phyloP scores from a whole-genome alignment of 1,140 invertebrate genomes.

The Hypothenemus hampei region DNA sequence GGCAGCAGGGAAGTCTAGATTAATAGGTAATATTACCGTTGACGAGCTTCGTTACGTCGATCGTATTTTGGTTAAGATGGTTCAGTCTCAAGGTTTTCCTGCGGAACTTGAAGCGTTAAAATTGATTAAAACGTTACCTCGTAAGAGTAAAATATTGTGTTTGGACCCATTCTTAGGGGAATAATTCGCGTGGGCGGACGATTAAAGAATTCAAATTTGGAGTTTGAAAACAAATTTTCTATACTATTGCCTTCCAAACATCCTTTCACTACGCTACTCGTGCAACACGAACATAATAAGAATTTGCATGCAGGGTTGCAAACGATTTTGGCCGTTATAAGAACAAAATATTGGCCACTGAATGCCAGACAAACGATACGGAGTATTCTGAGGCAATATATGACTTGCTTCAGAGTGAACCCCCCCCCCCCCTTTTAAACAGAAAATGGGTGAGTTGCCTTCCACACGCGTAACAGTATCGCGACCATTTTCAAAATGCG shows the following conservation, averaged over 20 bases:
- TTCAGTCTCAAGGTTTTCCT: too few relatives aligned
- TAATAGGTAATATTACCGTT: too few relatives aligned
- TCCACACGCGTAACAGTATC: neutral
- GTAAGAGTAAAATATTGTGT: constrained; percentile 21
- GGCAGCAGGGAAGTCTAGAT: too few relatives aligned
- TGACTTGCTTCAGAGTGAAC: neutral
- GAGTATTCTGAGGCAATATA: neutral
- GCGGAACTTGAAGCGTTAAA: too few relatives aligned
- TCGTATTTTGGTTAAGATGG: too few relatives aligned
- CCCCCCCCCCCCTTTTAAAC: neutral
- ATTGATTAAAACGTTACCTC: neutral
- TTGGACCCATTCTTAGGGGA: constrained; percentile 43
- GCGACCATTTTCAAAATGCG: neutral
- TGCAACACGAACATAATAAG: neutral
- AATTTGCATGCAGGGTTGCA: neutral
- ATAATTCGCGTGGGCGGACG: constrained; percentile 46
- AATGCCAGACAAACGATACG: neutral
- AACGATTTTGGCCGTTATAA: neutral
- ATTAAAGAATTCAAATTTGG: constrained; percentile 36
- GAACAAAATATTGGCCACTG: neutral
- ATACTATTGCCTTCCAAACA: constrained; percentile 35
- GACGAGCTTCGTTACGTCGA: too few relatives aligned
- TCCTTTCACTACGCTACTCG: constrained; percentile 22
- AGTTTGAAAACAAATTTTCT: constrained; percentile 43
- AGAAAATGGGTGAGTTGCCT: neutral